Evolutionary conservation across 2,797 vertebrate species (phyloP).

Genomic region (Hemibagrus guttatus): DNA sequence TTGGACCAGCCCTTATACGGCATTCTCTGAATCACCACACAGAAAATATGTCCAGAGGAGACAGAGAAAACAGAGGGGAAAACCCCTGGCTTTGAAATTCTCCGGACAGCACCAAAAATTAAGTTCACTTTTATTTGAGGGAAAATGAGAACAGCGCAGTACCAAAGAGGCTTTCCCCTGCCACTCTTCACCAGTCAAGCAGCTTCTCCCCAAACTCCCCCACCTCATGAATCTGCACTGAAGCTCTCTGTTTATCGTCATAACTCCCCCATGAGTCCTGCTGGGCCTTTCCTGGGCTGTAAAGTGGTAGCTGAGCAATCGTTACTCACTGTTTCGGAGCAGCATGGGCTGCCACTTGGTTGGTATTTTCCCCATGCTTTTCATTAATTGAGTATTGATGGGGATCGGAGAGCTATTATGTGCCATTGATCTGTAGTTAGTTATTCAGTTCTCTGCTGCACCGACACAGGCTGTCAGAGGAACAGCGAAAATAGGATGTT

Average conservation of each 20-base stretch:
- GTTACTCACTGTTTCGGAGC: slow-evolving; percentile 54
- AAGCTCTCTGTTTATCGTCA: slow-evolving; percentile 74
- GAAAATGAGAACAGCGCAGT: slow-evolving; percentile 69
- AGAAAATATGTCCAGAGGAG: slow-evolving; percentile 19
- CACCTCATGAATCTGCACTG: slow-evolving; percentile 72
- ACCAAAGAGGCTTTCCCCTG: slow-evolving; percentile 62
- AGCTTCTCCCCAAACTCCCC: slow-evolving; percentile 69
- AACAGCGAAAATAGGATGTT: slow-evolving; percentile 45
- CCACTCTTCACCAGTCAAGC: slow-evolving; percentile 69
- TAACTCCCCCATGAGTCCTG: slow-evolving; percentile 48
- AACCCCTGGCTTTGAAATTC: slow-evolving; percentile 74
- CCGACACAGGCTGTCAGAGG: slow-evolving; percentile 43
- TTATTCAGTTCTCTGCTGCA: slow-evolving; percentile 49
- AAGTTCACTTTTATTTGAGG: slow-evolving; percentile 77
- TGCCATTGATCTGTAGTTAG: slow-evolving; percentile 57
- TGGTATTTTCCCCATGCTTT: slow-evolving; percentile 57
- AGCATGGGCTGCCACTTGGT: slow-evolving; percentile 37
- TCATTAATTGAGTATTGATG: slow-evolving; percentile 60
- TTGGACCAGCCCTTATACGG: not conserved
- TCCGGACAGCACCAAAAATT: slow-evolving; percentile 76
- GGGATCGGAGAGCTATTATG: slow-evolving; percentile 59
- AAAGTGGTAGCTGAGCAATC: slow-evolving; percentile 54
- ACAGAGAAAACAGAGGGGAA: slow-evolving; percentile 39
- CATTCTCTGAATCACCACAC: slow-evolving; percentile 20
- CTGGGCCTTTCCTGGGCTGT: slow-evolving; percentile 42